Conservation (phyloP, 2,888 invertebrate species). For the Tiliacea aurago region DNA sequence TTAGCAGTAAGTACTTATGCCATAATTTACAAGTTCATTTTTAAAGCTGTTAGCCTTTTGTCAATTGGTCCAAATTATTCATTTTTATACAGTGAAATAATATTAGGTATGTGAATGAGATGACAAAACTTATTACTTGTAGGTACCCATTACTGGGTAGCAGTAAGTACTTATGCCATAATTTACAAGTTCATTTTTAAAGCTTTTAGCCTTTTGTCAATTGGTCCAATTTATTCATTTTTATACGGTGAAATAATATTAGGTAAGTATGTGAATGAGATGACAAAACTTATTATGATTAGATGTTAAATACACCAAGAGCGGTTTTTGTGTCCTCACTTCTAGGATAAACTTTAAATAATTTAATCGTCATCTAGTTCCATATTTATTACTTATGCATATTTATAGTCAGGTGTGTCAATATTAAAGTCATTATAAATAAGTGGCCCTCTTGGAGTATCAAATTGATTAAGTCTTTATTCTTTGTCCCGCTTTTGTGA, state of each 20-base stretch:
- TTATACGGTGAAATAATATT: neutral
- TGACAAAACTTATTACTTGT: slow-evolving; percentile 36
- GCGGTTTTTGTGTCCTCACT: neutral
- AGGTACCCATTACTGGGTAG: slow-evolving; percentile 34
- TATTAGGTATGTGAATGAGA: neutral
- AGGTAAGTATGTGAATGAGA: slow-evolving; percentile 8
- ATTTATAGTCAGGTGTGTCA: slow-evolving; percentile 15
- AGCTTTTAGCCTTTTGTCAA: slow-evolving; percentile 20
- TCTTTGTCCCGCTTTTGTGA: slow-evolving; percentile 30
- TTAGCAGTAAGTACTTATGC: slow-evolving; percentile 39
- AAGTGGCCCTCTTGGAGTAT: slow-evolving; percentile 11
- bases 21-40: slow-evolving; percentile 40
- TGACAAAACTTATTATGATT: slow-evolving; percentile 19
- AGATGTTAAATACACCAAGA: neutral
- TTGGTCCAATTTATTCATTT: slow-evolving; percentile 9
- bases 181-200: slow-evolving; percentile 42
- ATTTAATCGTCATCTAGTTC: slow-evolving; percentile 24
- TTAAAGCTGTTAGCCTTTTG: slow-evolving; percentile 26
- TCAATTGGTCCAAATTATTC: slow-evolving; percentile 10
- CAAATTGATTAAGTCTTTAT: slow-evolving; percentile 40
- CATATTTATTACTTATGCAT: slow-evolving; percentile 22
- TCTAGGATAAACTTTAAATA: slow-evolving; percentile 4
- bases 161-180: slow-evolving; percentile 33
- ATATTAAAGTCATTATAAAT: slow-evolving; percentile 28
- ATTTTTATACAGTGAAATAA: slow-evolving; percentile 6